phyloP scores from a whole-genome alignment of 2,113 vertebrate species.

The Lampris megalopsis region DNA sequence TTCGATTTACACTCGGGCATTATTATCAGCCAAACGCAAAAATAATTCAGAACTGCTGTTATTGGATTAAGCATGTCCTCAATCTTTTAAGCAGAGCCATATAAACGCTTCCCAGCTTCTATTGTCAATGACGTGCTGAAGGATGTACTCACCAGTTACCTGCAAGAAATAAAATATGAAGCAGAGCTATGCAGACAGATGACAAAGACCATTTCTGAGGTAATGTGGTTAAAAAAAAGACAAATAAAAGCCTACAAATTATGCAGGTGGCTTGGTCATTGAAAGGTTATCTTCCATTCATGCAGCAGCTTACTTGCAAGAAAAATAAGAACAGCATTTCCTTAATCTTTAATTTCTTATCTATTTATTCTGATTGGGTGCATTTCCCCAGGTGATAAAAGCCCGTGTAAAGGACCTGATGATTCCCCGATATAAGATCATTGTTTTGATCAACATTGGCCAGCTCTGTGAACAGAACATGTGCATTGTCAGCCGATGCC shows the following conservation, averaged over 20 bases:
- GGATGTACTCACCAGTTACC: slow-evolving; percentile 85
- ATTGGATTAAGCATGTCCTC: background rate
- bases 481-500: slow-evolving; percentile 88
- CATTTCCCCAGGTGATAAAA: slow-evolving; percentile 83
- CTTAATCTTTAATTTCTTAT: background rate
- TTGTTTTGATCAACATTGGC: slow-evolving; percentile 88
- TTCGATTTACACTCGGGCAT: background rate
- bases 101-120: slow-evolving; percentile 80
- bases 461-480: slow-evolving; percentile 86
- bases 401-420: slow-evolving; percentile 86
- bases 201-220: slow-evolving; percentile 89
- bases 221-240: slow-evolving; percentile 48
- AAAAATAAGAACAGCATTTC: background rate
- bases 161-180: slow-evolving; percentile 88
- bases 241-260: too few species aligned
- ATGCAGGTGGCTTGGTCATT: too few species aligned
- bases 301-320: too few species aligned
- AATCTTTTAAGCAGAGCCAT: slow-evolving; percentile 77
- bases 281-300: too few species aligned
- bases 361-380: background rate
- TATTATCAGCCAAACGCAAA: background rate
- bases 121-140: slow-evolving; percentile 85
- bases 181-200: slow-evolving; percentile 85
- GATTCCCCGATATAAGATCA: slow-evolving; percentile 89
- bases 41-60: background rate